A percentile compares a stretch with the other conserved stretches of the same genome.
phyloP scores from a whole-genome alignment of 2,888 invertebrate species.

The Thalpophila matura region DNA sequence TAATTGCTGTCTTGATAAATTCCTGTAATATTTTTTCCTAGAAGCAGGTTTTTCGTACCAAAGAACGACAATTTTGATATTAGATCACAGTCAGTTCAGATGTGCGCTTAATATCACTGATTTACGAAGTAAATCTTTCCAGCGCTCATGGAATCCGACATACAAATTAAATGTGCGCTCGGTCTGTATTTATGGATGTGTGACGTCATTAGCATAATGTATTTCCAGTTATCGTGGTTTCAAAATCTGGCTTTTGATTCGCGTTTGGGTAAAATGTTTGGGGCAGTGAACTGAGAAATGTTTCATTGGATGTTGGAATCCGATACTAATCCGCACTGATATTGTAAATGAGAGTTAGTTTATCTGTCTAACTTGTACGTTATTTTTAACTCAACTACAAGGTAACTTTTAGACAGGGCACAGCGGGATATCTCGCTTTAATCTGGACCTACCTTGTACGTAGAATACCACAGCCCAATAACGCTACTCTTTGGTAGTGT shows the following conservation, averaged over 20 bases:
- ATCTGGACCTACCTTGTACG: too few species aligned
- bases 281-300: conserved; percentile 9
- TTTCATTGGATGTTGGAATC: conserved; percentile 11
- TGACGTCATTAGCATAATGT: conserved; percentile 53
- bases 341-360: neutral
- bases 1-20: too few species aligned
- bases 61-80: conserved; percentile 3
- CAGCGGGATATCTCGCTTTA: too few species aligned
- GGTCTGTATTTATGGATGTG: conserved; percentile 38
- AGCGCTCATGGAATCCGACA: conserved; percentile 28
- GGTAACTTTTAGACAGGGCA: neutral
- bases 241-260: conserved; percentile 37
- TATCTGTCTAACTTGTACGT: neutral
- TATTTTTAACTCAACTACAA: neutral
- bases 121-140: conserved; percentile 24
- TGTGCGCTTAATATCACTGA: conserved; percentile 27
- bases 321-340: too few species aligned
- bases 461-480: too few species aligned
- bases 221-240: conserved; percentile 42
- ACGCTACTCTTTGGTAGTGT: too few species aligned
- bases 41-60: neutral
- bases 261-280: conserved; percentile 15
- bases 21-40: too few species aligned
- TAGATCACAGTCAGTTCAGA: conserved; percentile 5
- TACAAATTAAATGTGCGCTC: conserved; percentile 35